These are phyloP conservation scores for Tetramorium parvispinum DNA, from an alignment of 1,140 invertebrate species.

Conservation along the genomic window DNA sequence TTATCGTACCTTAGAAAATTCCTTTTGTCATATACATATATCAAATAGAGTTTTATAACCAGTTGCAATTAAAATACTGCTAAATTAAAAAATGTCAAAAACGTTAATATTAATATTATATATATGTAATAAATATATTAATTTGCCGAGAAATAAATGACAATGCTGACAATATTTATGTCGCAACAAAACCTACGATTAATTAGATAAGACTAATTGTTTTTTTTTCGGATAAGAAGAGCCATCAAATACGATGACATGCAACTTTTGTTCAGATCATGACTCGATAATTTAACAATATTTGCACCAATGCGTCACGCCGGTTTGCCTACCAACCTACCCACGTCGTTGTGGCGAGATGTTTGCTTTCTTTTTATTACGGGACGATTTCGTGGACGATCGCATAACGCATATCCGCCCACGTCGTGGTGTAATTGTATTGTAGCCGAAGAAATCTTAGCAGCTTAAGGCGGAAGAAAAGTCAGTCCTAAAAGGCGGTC, in stretches of 20 bases:
- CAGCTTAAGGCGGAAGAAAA: constrained; percentile 72
- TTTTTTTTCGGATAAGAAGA: background rate
- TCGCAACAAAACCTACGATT: background rate
- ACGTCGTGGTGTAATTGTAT: constrained; percentile 49
- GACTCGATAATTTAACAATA: constrained; percentile 8
- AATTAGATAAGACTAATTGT: background rate
- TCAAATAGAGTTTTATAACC: background rate
- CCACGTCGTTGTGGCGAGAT: constrained; percentile 12
- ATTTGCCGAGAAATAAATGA: background rate
- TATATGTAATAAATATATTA: constrained; percentile 2
- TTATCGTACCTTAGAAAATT: background rate
- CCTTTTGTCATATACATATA: constrained; percentile 1
- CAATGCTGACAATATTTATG: background rate
- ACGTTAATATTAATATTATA: background rate
- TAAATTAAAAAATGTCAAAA: background rate
- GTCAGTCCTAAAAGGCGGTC: constrained; percentile 72
- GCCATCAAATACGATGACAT: background rate
- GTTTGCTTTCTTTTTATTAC: constrained; percentile 58
- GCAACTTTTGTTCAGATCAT: background rate
- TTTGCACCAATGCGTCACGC: constrained; percentile 21
- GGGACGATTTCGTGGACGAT: constrained; percentile 50
- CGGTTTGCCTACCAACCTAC: constrained; percentile 3
- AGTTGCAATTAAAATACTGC: background rate
- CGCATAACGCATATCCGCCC: constrained; percentile 51
- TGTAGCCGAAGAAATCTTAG: constrained; percentile 58